These are phyloP conservation scores for Pyralis farinalis DNA, from an alignment of 2,888 invertebrate species.

Conservation along the genomic window DNA sequence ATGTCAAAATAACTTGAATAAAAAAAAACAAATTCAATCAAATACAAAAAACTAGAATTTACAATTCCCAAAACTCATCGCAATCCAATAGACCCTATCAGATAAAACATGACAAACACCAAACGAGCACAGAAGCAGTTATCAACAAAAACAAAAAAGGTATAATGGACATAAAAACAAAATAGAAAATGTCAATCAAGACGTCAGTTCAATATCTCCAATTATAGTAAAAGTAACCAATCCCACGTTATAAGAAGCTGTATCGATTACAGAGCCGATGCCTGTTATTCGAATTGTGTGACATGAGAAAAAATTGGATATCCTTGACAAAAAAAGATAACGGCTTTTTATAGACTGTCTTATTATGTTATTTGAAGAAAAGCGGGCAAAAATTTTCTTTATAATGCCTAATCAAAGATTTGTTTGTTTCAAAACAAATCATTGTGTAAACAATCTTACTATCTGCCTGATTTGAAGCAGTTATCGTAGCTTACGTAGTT, in stretches of 20 bases:
- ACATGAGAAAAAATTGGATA: slow-evolving; percentile 31
- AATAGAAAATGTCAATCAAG: slow-evolving; percentile 48
- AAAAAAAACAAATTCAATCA: not conserved
- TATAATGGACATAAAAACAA: slow-evolving; percentile 19
- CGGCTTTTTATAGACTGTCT: no score
- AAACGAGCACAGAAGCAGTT: slow-evolving; percentile 16
- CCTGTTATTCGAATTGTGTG: slow-evolving; percentile 17
- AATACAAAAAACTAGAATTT: not conserved
- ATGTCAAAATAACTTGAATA: no score
- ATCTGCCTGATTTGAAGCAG: no score
- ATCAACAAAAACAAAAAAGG: slow-evolving; percentile 17
- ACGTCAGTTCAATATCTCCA: slow-evolving; percentile 29
- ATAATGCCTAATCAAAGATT: no score
- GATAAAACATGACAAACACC: slow-evolving; percentile 7
- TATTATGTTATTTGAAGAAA: no score
- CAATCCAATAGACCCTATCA: slow-evolving; percentile 1
- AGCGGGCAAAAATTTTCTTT: no score
- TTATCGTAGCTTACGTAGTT: no score
- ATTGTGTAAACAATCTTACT: no score
- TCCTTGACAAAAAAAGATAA: slow-evolving; percentile 24
- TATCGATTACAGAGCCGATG: slow-evolving; percentile 51
- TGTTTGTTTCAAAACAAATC: no score
- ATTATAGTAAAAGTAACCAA: slow-evolving; percentile 18
- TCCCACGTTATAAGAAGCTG: slow-evolving; percentile 27
- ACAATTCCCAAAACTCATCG: not conserved